These are phyloP conservation scores for Oxyura jamaicensis DNA, from an alignment of 2,113 vertebrate genomes.

Conservation along the genomic window DNA sequence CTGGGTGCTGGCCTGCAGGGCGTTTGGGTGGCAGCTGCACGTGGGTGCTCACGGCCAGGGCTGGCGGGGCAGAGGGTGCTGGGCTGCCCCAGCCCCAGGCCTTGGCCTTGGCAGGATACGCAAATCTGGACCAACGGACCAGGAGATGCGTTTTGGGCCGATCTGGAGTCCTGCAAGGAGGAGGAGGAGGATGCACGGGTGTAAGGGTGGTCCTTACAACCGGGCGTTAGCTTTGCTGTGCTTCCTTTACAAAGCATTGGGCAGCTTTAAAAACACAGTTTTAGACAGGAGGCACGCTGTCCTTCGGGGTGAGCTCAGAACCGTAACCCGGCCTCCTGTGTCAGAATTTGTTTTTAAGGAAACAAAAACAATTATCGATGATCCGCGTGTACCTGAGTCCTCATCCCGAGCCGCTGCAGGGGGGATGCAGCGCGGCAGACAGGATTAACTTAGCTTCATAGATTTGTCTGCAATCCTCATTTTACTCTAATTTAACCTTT, in stretches of 20 bases:
- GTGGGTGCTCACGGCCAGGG: too few species aligned
- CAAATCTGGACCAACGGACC: neutral
- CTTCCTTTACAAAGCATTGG: neutral
- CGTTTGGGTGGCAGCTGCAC: accelerated
- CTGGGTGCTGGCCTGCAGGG: neutral
- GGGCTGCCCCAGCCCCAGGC: neutral
- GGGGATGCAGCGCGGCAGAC: neutral
- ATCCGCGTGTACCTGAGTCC: neutral
- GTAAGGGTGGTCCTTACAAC: accelerated
- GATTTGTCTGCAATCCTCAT: conserved; percentile 40
- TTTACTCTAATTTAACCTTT: conserved; percentile 74
- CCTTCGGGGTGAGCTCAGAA: neutral
- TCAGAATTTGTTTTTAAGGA: neutral
- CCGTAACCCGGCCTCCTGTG: neutral
- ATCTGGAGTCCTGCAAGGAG: neutral
- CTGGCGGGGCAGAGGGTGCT: too few species aligned
- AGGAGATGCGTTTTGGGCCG: accelerated
- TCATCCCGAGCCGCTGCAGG: neutral
- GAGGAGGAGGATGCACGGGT: neutral
- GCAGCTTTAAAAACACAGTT: neutral
- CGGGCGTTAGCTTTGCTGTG: accelerated
- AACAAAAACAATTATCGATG: neutral
- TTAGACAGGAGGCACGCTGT: accelerated
- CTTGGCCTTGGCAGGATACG: too few species aligned
- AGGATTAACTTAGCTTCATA: conserved; percentile 12